Base-by-base conservation (phyloP, 2,888 invertebrate genomes). In the Agapostemon virescens region DNA sequence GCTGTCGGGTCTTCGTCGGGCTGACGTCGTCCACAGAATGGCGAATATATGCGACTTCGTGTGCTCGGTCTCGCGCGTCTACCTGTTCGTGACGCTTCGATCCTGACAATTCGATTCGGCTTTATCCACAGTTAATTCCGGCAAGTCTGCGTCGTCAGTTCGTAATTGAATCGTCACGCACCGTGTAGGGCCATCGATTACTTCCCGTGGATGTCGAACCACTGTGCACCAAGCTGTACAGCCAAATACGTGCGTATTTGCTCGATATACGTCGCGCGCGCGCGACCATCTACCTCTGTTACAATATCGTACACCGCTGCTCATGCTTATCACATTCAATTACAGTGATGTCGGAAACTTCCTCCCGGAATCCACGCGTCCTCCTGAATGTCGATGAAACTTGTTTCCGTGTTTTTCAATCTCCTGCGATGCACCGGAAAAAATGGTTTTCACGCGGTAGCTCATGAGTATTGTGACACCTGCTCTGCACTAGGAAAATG, bases 101-200 rank as follows among this genome's bases (percentile, higher is more conserved):
- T 85, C 85, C 76, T 73, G 84, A 85, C 85, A 84, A 83, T 83
- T 79, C 86, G 84, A 84, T 82, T 74, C 78, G 77, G 84, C 86
- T 84, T 86, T 82, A 84, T 85, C 84, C 84, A 84, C 79, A 67
- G 86, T 84, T 88, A 86, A 87, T 86, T 84, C 84, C 81, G 75
- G 81, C 82, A 79, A 83, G 85, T 86, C 85, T 74, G 78, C 85
- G 84, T 86, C 81, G 85, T 83, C 83, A 85, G 79, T 81, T 83
- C 66, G 87, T 87, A 87, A 88, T 88, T 87, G 87, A 88, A 86
- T 88, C 86, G 87, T 85, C 84, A 82, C 84, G 85, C 85, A 86
- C 81, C 83, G 82, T 75, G 83, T 78, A 84, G 84, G 81, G 80
- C 85, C 85, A 86, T 87, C 84, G 87, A 87, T 87, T 85, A 85